Evolutionary conservation across 2,888 invertebrate genomes (phyloP).

Genomic region (Chrysotoxum bicinctum): DNA sequence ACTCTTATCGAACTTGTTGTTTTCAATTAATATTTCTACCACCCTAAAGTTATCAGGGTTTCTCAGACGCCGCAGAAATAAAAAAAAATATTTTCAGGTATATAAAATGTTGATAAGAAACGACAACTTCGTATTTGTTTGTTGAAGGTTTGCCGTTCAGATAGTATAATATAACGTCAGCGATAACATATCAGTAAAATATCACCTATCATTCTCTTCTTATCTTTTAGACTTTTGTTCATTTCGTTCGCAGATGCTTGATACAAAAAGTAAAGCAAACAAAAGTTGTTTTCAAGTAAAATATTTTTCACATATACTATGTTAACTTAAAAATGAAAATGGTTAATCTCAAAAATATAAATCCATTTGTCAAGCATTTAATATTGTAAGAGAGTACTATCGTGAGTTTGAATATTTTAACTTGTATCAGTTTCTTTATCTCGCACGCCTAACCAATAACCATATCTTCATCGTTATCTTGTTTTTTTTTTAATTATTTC

Average conservation of each 20-base stretch:
- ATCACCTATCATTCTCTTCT: neutral
- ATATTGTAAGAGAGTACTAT: neutral
- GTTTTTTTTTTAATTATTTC: neutral
- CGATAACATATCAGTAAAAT: slow-evolving; percentile 3
- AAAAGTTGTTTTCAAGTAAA: neutral
- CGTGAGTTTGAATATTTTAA: neutral
- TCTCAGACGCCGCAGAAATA: neutral
- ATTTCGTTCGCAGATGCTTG: neutral
- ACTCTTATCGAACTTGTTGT: neutral
- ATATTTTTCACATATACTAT: neutral
- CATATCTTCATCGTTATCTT: slow-evolving; percentile 42
- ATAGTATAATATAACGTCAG: neutral
- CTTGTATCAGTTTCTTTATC: slow-evolving; percentile 22
- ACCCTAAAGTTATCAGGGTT: neutral
- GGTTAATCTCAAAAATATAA: neutral
- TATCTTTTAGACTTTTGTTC: neutral
- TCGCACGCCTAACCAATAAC: neutral
- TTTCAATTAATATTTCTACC: neutral
- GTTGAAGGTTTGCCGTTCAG: neutral
- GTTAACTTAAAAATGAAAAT: neutral
- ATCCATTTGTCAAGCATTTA: neutral
- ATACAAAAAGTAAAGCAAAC: neutral
- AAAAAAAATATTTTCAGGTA: neutral
- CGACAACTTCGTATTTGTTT: neutral
- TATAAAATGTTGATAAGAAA: neutral